Evolutionary conservation across 2,888 invertebrate genomes (phyloP).

Genomic region (Tenthredo distinguenda): DNA sequence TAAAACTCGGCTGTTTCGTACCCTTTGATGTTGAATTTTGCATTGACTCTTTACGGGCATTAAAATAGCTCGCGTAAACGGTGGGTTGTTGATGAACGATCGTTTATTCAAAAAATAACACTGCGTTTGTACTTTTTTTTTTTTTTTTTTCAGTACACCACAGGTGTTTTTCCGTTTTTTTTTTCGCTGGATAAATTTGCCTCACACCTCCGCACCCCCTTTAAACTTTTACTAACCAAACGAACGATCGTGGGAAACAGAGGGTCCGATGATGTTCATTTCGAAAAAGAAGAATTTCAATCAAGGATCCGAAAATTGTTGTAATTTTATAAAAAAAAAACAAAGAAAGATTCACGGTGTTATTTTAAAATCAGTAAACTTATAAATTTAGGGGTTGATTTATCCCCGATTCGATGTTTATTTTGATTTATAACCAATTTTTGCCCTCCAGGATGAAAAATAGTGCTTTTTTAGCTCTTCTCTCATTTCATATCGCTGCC

Average conservation of each 20-base stretch:
- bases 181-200: neutral
- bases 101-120: constrained; percentile 7
- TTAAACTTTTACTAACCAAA: neutral
- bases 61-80: neutral
- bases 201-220: neutral
- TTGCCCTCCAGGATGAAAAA: neutral
- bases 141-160: neutral
- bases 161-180: neutral
- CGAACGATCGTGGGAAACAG: neutral
- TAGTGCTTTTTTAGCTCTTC: neutral
- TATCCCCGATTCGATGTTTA: neutral
- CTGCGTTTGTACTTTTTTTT: neutral
- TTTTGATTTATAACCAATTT: neutral
- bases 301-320: neutral
- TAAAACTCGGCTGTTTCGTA: neutral
- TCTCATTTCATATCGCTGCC: neutral
- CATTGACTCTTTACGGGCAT: neutral
- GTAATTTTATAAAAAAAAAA: neutral
- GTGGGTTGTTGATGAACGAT: neutral
- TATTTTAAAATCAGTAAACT: neutral
- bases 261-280: no score
- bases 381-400: neutral
- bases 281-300: neutral
- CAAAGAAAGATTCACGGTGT: neutral
- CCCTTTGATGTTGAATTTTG: neutral